These are phyloP conservation scores for Tribolium castaneum DNA, from an alignment of 1,140 invertebrate genomes.

Conservation along the genomic window DNA sequence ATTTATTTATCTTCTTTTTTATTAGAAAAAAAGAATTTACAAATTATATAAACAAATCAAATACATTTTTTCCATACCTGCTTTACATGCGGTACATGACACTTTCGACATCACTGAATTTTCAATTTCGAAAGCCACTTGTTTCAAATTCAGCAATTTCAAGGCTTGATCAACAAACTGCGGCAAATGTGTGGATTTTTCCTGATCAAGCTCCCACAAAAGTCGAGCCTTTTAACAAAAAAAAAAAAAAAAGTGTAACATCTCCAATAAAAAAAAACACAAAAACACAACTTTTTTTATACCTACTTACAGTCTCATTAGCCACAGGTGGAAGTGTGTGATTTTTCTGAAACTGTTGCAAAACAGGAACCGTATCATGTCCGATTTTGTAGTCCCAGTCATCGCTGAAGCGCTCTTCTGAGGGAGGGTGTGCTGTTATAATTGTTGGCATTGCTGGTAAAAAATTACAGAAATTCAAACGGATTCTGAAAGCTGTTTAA, in stretches of 20 bases:
- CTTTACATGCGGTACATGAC: slow-evolving; percentile 90
- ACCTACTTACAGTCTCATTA: slow-evolving; percentile 61
- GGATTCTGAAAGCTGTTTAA: not conserved
- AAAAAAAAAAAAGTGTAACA: too few relatives aligned
- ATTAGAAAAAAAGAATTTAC: too few relatives aligned
- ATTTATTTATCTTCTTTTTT: too few relatives aligned
- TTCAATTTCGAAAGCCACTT: slow-evolving; percentile 88
- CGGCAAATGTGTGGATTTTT: slow-evolving; percentile 76
- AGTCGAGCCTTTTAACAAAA: slow-evolving; percentile 64
- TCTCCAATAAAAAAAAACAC: slow-evolving; percentile 19
- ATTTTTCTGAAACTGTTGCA: slow-evolving; percentile 55
- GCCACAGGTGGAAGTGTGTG: slow-evolving; percentile 59
- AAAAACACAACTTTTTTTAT: slow-evolving; percentile 27
- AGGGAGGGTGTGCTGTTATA: not conserved
- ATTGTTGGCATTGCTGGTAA: not conserved
- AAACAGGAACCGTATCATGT: slow-evolving; percentile 56
- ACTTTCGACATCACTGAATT: slow-evolving; percentile 92
- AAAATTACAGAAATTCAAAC: not conserved
- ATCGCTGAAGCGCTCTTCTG: slow-evolving; percentile 51
- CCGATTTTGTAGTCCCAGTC: slow-evolving; percentile 61
- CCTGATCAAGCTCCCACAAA: slow-evolving; percentile 77
- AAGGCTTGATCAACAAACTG: slow-evolving; percentile 85
- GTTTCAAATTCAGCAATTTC: slow-evolving; percentile 82
- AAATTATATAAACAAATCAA: too few relatives aligned
- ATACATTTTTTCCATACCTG: too few relatives aligned